Conservation (phyloP, 2,113 vertebrate species). For the Asarcornis scutulata region DNA sequence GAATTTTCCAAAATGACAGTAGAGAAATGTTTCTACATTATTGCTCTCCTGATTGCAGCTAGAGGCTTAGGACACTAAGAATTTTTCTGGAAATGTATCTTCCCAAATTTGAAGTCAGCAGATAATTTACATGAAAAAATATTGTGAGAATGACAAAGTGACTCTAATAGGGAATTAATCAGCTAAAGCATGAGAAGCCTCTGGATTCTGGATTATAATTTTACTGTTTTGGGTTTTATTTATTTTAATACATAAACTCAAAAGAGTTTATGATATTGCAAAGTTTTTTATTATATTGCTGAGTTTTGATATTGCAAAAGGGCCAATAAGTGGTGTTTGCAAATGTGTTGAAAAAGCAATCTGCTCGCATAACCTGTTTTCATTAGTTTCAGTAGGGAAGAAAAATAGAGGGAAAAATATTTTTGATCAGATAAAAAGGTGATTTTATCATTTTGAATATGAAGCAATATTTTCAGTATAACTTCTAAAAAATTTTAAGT, state of each 20-base stretch:
- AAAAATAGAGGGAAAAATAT: neutral
- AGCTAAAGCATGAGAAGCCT: conserved; percentile 20
- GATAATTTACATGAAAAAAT: neutral
- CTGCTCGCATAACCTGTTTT: neutral
- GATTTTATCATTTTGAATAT: neutral
- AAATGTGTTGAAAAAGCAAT: neutral
- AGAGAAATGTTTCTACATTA: neutral
- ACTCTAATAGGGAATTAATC: conserved; percentile 43
- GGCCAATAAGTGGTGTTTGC: neutral
- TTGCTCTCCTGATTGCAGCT: neutral
- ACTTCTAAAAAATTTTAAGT: neutral
- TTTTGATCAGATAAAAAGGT: neutral
- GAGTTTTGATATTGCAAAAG: neutral
- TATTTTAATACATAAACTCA: conserved; percentile 9
- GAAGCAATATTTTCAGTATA: neutral
- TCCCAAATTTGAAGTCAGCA: neutral
- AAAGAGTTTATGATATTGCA: neutral
- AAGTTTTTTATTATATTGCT: neutral
- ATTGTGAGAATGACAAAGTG: neutral
- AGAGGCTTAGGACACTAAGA: neutral
- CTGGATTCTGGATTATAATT: neutral
- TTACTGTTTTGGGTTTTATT: neutral
- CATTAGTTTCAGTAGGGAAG: neutral
- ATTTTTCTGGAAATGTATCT: neutral
- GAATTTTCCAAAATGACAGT: conserved; percentile 37